These are phyloP conservation scores for Drosophila carrolli DNA, from an alignment of 1,140 invertebrate species.

Conservation along the genomic window DNA sequence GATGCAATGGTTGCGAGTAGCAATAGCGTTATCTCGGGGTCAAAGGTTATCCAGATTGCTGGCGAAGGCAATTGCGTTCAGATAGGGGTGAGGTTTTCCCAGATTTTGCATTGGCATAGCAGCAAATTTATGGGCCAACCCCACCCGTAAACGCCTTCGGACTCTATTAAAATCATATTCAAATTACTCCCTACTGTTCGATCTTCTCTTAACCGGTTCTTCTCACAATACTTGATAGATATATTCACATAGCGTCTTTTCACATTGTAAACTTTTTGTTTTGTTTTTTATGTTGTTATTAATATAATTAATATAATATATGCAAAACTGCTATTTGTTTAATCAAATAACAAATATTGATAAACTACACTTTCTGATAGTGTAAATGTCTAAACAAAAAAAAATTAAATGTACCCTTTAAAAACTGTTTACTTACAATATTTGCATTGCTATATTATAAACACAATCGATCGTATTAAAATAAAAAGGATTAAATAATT, in stretches of 20 bases:
- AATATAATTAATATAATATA: too few relatives aligned
- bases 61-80: background rate
- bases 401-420: too few relatives aligned
- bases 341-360: too few relatives aligned
- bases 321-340: too few relatives aligned
- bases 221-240: conserved; percentile 1
- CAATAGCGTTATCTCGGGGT: conserved; percentile 15
- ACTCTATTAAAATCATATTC: background rate
- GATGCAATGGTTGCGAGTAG: conserved; percentile 9
- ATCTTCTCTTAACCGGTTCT: conserved; percentile 25
- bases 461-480: too few relatives aligned
- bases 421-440: too few relatives aligned
- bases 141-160: background rate
- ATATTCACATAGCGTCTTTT: background rate
- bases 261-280: background rate
- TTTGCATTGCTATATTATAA: too few relatives aligned
- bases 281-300: background rate
- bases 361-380: too few relatives aligned
- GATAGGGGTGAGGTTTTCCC: conserved; percentile 19
- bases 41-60: conserved; percentile 13
- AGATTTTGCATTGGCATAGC: background rate
- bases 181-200: background rate
- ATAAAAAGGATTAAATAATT: too few relatives aligned
- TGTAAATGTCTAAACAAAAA: too few relatives aligned
- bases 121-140: background rate